phyloP scores from a whole-genome alignment of 2,888 invertebrate genomes.

The Lycia hirtaria region DNA sequence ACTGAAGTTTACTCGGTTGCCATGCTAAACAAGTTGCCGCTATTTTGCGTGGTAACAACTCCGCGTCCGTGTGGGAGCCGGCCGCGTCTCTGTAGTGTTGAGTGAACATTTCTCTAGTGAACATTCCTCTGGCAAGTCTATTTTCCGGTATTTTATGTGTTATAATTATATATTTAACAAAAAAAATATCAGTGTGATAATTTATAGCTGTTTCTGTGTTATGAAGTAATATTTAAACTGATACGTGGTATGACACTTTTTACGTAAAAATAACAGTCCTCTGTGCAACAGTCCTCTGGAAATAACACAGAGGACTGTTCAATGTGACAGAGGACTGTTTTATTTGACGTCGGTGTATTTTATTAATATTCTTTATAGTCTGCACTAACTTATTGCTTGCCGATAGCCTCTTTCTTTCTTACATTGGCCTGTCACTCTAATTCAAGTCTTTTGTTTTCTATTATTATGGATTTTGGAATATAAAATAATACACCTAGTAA shows the following conservation, averaged over 20 bases:
- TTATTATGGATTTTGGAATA: slow-evolving; percentile 18
- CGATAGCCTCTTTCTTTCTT: slow-evolving; percentile 24
- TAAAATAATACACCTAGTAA: slow-evolving; percentile 15
- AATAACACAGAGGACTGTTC: neutral
- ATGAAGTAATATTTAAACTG: neutral
- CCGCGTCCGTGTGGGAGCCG: no score
- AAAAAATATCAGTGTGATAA: no score
- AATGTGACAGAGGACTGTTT: slow-evolving; percentile 22
- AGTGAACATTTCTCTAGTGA: no score
- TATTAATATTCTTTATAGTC: slow-evolving; percentile 23
- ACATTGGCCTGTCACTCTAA: slow-evolving; percentile 18
- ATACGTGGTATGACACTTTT: neutral
- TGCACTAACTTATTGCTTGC: slow-evolving; percentile 18
- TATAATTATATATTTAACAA: no score
- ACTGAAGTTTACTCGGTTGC: no score
- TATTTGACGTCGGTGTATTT: slow-evolving; percentile 18
- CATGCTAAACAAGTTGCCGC: no score
- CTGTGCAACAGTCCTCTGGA: neutral
- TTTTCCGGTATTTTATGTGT: no score
- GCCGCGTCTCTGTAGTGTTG: no score
- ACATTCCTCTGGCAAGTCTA: no score
- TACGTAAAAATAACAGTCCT: neutral
- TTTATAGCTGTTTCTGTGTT: neutral
- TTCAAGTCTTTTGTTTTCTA: slow-evolving; percentile 20
- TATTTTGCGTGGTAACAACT: no score